These are phyloP conservation scores for Babyrousa celebensis DNA, from an alignment of 2,797 vertebrate species.

Conservation along the genomic window DNA sequence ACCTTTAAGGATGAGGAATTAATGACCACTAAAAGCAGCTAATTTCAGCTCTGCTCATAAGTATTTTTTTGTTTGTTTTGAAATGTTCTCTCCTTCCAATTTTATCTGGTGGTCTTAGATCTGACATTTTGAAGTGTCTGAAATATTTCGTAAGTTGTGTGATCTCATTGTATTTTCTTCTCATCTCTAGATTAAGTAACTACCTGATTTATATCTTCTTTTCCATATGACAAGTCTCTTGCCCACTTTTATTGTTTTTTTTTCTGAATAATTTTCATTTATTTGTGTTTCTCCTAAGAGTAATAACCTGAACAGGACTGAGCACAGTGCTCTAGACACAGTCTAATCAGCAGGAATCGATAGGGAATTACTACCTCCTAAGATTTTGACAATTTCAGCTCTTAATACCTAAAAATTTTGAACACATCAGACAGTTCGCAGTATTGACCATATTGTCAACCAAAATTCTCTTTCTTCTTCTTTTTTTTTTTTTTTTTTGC, in stretches of 20 bases:
- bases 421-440: neutral
- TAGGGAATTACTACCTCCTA: neutral
- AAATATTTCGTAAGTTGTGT: slow-evolving; percentile 22
- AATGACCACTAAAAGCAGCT: neutral
- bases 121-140: neutral
- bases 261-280: neutral
- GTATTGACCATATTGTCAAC: neutral
- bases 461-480: neutral
- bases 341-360: neutral
- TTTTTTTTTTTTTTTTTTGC: neutral
- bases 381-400: neutral
- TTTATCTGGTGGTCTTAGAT: slow-evolving; percentile 2
- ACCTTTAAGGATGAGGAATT: neutral
- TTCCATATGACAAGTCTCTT: neutral
- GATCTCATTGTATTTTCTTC: neutral
- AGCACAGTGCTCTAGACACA: neutral
- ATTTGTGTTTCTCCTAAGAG: neutral
- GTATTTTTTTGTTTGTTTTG: slow-evolving; percentile 27
- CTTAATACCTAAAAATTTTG: slow-evolving; percentile 15
- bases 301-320: neutral
- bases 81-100: neutral
- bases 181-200: neutral
- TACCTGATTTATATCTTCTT: slow-evolving; percentile 9
- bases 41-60: neutral
- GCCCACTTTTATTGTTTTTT: neutral